Percentiles rank a stretch among this genome's conserved stretches.
Evolutionary conservation across 1,140 invertebrate species (phyloP).

Genomic region (Heliconius hewitsoni): DNA sequence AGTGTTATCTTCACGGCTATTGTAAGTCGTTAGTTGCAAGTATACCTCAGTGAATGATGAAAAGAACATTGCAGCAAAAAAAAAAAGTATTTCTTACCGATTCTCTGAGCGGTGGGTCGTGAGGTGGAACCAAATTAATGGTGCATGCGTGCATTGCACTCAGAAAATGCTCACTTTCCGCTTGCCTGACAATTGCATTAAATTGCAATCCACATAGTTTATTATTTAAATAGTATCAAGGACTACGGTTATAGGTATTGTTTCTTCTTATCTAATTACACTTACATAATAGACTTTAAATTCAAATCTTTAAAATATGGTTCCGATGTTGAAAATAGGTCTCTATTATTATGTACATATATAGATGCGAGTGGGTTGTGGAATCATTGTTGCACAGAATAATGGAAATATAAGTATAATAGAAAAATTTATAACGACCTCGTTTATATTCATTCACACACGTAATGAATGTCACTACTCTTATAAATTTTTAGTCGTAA

Average conservation of each 20-base stretch:
- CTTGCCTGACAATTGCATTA: slow-evolving; percentile 22
- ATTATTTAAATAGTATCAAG: slow-evolving; percentile 20
- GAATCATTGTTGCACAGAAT: neutral
- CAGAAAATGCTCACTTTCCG: slow-evolving; percentile 33
- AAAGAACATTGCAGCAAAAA: slow-evolving; percentile 34
- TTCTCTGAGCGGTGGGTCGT: slow-evolving; percentile 35
- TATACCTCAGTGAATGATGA: slow-evolving; percentile 21
- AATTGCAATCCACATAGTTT: slow-evolving; percentile 18
- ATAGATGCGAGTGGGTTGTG: neutral
- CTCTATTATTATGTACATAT: neutral
- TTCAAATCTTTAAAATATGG: neutral
- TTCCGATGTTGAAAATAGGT: neutral
- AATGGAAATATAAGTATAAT: neutral
- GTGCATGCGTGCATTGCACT: slow-evolving; percentile 73
- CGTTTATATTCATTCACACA: neutral
- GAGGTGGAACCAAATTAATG: slow-evolving; percentile 68
- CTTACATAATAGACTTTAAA: neutral
- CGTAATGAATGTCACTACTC: neutral
- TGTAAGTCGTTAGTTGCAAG: neutral
- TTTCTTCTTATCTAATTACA: neutral
- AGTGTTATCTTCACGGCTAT: neutral
- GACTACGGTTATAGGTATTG: neutral
- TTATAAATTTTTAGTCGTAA: too few species aligned
- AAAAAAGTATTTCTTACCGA: slow-evolving; percentile 23
- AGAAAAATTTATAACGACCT: neutral